Percentiles rank a stretch among this genome's conserved stretches.
Evolutionary conservation across 1,140 invertebrate genomes (phyloP).

Genomic region (Ephestia elutella): DNA sequence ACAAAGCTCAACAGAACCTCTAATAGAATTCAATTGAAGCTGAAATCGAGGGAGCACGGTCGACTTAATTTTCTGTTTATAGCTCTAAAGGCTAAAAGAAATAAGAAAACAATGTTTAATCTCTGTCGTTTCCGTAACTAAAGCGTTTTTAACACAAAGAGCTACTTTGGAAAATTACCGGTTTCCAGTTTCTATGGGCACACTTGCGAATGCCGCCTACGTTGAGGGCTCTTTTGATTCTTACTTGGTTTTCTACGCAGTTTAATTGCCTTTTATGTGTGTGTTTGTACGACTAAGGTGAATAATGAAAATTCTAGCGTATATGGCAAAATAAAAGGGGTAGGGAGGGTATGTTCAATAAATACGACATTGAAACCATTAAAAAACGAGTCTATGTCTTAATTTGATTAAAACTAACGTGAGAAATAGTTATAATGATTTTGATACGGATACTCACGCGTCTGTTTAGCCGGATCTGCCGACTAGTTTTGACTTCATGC

Average conservation of each 20-base stretch:
- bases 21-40: not conserved
- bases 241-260: not conserved
- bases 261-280: not conserved
- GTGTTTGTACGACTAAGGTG: too few species aligned
- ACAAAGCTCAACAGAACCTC: not conserved
- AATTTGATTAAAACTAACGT: too few species aligned
- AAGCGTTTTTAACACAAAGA: conserved; percentile 5
- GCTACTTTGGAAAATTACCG: not conserved
- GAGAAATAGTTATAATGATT: too few species aligned
- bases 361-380: too few species aligned
- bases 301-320: not conserved
- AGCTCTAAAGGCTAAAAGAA: not conserved
- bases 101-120: conserved; percentile 1
- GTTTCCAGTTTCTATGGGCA: conserved; percentile 4
- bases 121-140: not conserved
- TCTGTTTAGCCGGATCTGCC: too few species aligned
- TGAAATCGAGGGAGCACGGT: not conserved
- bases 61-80: conserved; percentile 4
- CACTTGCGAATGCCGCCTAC: not conserved
- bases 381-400: too few species aligned
- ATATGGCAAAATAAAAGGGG: not conserved
- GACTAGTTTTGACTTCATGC: too few species aligned
- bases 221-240: not conserved
- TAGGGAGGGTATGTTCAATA: too few species aligned
- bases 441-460: too few species aligned